Evolutionary conservation across 2,888 invertebrate species (phyloP).

Genomic region (Formica aserva): DNA sequence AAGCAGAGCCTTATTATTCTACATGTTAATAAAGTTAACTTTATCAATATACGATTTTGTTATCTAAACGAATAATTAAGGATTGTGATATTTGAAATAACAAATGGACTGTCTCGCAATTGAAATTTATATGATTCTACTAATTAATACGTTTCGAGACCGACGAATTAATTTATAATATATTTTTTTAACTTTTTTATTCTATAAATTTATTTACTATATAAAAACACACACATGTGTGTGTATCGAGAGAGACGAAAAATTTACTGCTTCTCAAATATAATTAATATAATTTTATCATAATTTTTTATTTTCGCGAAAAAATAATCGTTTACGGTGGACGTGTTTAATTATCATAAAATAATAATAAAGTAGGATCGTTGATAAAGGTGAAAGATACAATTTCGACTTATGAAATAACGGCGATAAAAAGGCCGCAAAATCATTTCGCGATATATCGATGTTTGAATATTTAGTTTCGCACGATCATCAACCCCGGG

Average conservation of each 20-base stretch:
- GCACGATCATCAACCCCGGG: conserved; percentile 7
- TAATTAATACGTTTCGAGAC: background rate
- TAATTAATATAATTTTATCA: background rate
- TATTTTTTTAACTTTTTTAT: conserved; percentile 1
- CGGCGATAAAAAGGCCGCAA: no score
- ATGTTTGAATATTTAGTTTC: conserved; percentile 25
- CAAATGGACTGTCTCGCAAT: background rate
- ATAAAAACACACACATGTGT: background rate
- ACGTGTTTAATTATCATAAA: background rate
- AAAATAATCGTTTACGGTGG: background rate
- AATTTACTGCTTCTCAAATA: background rate
- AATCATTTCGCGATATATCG: background rate
- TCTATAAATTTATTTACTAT: conserved; percentile 7
- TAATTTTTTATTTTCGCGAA: background rate
- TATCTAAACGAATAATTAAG: conserved; percentile 27
- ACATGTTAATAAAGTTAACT: conserved; percentile 32
- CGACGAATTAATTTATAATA: conserved; percentile 26
- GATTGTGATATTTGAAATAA: conserved; percentile 33
- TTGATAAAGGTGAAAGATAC: background rate
- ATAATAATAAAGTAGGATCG: background rate
- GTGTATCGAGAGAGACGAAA: background rate
- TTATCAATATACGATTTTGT: conserved; percentile 21
- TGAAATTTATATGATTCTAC: conserved; percentile 7
- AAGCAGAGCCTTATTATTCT: conserved; percentile 25
- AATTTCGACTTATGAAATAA: background rate